A percentile compares a stretch with the other conserved stretches of the same genome.
phyloP scores from a whole-genome alignment of 2,797 vertebrate genomes.

The Tauraco hartlaubi region DNA sequence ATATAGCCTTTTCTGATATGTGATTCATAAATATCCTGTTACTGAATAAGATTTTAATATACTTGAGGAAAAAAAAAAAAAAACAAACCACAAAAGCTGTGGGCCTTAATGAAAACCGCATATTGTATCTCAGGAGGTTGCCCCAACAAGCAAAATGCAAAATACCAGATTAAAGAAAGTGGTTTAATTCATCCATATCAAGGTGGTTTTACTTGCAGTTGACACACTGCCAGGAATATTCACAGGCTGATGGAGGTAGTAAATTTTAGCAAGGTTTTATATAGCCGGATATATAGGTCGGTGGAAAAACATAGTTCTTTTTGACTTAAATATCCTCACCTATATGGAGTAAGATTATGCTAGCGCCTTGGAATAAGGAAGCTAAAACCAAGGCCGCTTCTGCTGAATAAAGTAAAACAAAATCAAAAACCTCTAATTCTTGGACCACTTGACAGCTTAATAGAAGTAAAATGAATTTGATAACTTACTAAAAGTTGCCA shows the following conservation, averaged over 20 bases:
- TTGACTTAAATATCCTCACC: background rate
- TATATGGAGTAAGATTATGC: background rate
- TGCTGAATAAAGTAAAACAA: background rate
- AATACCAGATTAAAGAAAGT: background rate
- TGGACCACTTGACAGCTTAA: background rate
- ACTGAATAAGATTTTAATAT: background rate
- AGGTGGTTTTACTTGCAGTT: slow-evolving; percentile 13
- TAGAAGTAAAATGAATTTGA: background rate
- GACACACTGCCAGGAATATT: background rate
- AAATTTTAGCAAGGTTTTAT: slow-evolving; percentile 47
- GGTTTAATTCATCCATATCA: slow-evolving; percentile 14
- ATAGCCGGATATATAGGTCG: background rate
- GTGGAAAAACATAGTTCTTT: background rate
- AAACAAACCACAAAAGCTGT: background rate
- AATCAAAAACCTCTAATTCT: background rate
- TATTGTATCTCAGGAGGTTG: background rate
- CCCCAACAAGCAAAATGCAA: background rate
- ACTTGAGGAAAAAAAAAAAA: background rate
- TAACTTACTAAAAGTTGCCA: background rate
- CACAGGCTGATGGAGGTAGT: background rate
- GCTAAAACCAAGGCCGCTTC: background rate
- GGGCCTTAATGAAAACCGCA: background rate
- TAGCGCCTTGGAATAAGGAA: background rate
- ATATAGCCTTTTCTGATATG: background rate
- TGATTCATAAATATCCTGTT: background rate